Evolutionary conservation across 2,113 vertebrate species (phyloP), one percentile per base, ranked within the genome.

Genomic region (Grus americana): DNA sequence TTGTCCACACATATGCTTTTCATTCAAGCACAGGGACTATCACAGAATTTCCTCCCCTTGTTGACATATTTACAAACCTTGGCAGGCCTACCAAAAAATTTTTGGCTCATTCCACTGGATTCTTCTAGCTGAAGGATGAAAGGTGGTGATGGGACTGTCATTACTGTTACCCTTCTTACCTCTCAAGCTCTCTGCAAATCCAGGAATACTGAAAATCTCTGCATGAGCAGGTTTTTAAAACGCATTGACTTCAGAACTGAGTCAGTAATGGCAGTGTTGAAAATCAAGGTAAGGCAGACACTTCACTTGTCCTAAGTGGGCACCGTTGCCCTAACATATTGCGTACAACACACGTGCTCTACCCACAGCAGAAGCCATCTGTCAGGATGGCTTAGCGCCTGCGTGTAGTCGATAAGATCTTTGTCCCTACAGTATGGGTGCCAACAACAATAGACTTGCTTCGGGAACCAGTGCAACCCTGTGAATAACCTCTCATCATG

Each of bases 321-420:
- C 96, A 86, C 74, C 58, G 2, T 24, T 96, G 82, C 71, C 74
- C 76, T 57, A 46, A 22, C 55, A 80, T 36, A 83, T 42, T 82
- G 88, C 63, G 82, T 47, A 58, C 32, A 90, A 11, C 38, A 92
- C 66, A 54, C 79, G 63, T 2, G 12, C 65, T 93, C 81, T 93
- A 27, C 63, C 59, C 75, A 52, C 74, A 93, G 49, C 84, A 95
- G 96, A 49, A 95, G 50, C 97, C 97, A 98, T 98, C 98, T 98
- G 97, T 86, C 23, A 30, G 68, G 70, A 87, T 98, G 97, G 97
- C 97, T 93, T 75, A 8, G 44, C 96, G 97, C 96, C 97, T 95
- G 74, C 65, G 52, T 55, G 6, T 70, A 67, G 58, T 44, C 8
- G 17, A 17, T 22, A 15, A 73, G 34, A 46, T 46, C 66, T 52